Percentiles rank a stretch among this genome's conserved stretches.
Conservation (phyloP, 92 coral and sea anemone species). For the Muricea muricata region DNA sequence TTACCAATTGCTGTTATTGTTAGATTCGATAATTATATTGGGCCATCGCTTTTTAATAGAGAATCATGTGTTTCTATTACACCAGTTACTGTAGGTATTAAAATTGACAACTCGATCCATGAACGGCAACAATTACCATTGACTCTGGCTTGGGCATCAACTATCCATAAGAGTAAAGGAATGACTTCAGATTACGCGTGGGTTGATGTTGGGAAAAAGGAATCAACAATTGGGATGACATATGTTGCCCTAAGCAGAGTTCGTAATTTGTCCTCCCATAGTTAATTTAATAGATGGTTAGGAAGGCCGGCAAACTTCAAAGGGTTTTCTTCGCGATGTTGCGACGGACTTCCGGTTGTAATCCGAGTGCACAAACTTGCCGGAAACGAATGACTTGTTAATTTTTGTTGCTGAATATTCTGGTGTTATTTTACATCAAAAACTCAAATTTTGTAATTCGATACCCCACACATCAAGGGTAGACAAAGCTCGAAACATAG, state of each 20-base stretch:
- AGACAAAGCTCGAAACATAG: too few species aligned
- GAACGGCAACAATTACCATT: slow-evolving; percentile 5
- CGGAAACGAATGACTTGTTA: too few species aligned
- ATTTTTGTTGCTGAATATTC: too few species aligned
- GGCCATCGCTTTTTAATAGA: slow-evolving; percentile 11
- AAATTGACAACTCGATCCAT: not conserved
- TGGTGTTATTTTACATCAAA: too few species aligned
- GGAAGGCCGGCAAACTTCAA: too few species aligned
- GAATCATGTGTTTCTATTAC: not conserved
- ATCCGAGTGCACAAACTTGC: too few species aligned
- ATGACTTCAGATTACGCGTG: not conserved
- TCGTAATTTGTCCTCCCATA: not conserved
- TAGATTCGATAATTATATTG: slow-evolving; percentile 9
- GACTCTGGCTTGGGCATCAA: slow-evolving; percentile 12
- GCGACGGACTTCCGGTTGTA: too few species aligned
- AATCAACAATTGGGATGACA: not conserved
- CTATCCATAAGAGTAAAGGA: slow-evolving; percentile 16
- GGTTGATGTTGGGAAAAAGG: slow-evolving; percentile 2
- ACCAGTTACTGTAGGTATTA: not conserved
- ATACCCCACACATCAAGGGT: too few species aligned
- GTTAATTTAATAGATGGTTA: too few species aligned
- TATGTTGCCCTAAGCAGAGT: slow-evolving; percentile 16
- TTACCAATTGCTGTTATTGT: slow-evolving; percentile 11
- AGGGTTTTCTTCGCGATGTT: too few species aligned
- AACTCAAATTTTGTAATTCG: too few species aligned